Evolutionary conservation across 1,140 invertebrate genomes (phyloP).

Genomic region (Eumaeus atala): DNA sequence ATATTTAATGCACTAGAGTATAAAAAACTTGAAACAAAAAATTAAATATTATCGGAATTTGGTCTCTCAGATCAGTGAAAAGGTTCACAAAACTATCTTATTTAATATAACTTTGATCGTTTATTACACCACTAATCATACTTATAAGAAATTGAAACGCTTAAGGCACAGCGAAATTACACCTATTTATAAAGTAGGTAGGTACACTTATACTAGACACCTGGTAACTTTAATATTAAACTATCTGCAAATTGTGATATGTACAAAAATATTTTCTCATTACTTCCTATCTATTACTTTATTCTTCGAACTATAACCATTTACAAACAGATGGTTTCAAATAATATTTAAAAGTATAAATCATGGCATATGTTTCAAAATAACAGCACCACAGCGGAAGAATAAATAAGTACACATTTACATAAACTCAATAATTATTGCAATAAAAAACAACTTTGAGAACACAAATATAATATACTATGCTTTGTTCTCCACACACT

Average conservation of each 20-base stretch:
- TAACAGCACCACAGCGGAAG: constrained; percentile 46
- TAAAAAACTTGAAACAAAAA: too few species aligned
- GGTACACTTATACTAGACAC: constrained; percentile 50
- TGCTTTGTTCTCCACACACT: constrained; percentile 39
- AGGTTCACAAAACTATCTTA: constrained; percentile 41
- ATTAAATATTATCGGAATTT: constrained; percentile 24
- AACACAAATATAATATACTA: constrained; percentile 33
- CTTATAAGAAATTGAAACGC: constrained; percentile 61
- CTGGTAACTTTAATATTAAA: constrained; percentile 48
- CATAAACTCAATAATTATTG: constrained; percentile 20
- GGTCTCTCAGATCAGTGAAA: constrained; percentile 39
- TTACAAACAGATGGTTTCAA: constrained; percentile 16
- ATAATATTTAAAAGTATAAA: constrained; percentile 18
- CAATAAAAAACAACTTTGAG: constrained; percentile 18
- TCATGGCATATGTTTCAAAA: constrained; percentile 21
- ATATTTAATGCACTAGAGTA: too few species aligned
- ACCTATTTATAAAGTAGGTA: constrained; percentile 44
- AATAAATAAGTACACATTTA: constrained; percentile 34
- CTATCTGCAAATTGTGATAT: constrained; percentile 55
- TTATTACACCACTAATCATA: constrained; percentile 42
- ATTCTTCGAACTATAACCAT: background rate
- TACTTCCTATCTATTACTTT: constrained; percentile 20
- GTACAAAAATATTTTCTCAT: constrained; percentile 59
- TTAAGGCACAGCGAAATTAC: constrained; percentile 64
- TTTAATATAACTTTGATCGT: constrained; percentile 46